Conservation (phyloP, 2,797 vertebrate genomes). For the Eurystomus glaucurus region DNA sequence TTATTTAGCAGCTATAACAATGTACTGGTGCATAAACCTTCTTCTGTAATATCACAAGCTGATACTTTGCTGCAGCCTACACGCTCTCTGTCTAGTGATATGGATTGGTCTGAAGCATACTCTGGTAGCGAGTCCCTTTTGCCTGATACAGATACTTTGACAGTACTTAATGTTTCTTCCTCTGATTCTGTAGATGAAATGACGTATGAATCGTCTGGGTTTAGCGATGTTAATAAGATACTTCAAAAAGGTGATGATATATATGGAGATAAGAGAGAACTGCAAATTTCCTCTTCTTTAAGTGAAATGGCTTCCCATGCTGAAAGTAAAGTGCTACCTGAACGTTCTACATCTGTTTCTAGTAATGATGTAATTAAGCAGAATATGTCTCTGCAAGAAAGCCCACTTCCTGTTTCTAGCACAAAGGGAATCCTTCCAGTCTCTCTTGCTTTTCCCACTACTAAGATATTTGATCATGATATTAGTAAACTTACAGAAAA, state of each 20-base stretch:
- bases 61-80: constrained; percentile 85
- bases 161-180: constrained; percentile 73
- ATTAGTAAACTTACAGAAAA: constrained; percentile 82
- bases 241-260: constrained; percentile 72
- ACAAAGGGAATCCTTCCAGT: constrained; percentile 77
- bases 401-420: constrained; percentile 76
- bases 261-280: constrained; percentile 79
- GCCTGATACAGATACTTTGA: constrained; percentile 81
- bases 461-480: constrained; percentile 77
- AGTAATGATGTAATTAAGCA: constrained; percentile 68
- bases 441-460: constrained; percentile 74
- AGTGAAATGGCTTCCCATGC: constrained; percentile 74
- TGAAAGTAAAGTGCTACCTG: constrained; percentile 75
- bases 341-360: constrained; percentile 70
- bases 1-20: constrained; percentile 79
- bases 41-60: constrained; percentile 78
- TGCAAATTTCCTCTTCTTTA: constrained; percentile 79
- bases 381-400: constrained; percentile 75
- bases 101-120: constrained; percentile 81
- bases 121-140: constrained; percentile 85
- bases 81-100: constrained; percentile 83
- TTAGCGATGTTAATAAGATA: constrained; percentile 76
- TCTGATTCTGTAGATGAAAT: constrained; percentile 81
- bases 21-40: constrained; percentile 74
- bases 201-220: constrained; percentile 77